Evolutionary conservation across 2,113 vertebrate species (phyloP), one percentile per base, ranked within the genome.

Genomic region (Epinephelus moara): DNA sequence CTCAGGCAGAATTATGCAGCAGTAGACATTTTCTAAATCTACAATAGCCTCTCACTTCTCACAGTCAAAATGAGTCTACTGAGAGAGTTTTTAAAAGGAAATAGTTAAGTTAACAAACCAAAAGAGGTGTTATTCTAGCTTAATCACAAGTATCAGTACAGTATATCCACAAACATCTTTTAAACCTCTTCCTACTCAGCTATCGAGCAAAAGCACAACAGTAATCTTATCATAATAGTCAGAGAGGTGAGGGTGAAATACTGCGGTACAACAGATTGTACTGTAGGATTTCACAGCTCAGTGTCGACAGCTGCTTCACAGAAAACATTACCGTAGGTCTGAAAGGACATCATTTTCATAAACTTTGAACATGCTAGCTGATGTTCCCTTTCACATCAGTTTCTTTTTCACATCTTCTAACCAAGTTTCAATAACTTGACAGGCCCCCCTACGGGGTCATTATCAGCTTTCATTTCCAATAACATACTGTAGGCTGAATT

Each of bases 391-490:
- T 89, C 63, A 86, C 75, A 84, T 66, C 14, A 14, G 13, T 59
- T 84, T 73, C 49, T 81, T 80, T 69, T 72, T 78, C 57, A 83
- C 37, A 62, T 82, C 78, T 69, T 61, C 19, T 63, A 73, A 62
- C 61, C 37, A 56, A 40, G 21, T 66, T 59, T 73, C 52, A 76
- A 84, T 84, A 47, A 84, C 67, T 55, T 86, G 88, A 87, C 82
- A 87, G 69, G 55, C 50, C 86, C 85, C 76, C 86, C 75, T 49
- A n/a, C 49, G 0, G 67, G 70, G 56, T 84, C 69, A 87, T 92
- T 92, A 92, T 86, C 81, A 85, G 68, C 72, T 83, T 92, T 89
- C 83, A 87, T 85, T 87, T 88, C 74, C 83, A 85, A 82, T 88
- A 80, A 78, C 62, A 62, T 21, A 74, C 42, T 85, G 69, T 49